Evolutionary conservation across 2,888 invertebrate genomes (phyloP).

Genomic region (Dysmachus trigonus): DNA sequence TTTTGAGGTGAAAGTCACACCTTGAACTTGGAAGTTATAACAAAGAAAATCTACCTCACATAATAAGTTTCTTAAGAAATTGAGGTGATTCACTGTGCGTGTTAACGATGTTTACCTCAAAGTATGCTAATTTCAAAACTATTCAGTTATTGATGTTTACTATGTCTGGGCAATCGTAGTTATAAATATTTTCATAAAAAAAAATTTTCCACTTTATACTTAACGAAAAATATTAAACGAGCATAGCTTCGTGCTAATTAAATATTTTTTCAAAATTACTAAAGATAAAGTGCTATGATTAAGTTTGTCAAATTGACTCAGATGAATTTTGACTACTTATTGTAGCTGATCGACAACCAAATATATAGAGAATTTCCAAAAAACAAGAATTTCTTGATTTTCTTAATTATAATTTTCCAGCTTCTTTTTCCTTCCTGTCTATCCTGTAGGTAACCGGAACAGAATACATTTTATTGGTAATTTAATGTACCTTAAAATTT

Average conservation of each 20-base stretch:
- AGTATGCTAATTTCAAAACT: background rate
- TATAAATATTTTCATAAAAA: background rate
- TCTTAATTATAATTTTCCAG: background rate
- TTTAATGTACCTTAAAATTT: too few relatives aligned
- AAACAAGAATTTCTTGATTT: background rate
- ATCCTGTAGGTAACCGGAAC: background rate
- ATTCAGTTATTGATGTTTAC: background rate
- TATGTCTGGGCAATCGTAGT: background rate
- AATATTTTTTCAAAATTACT: background rate
- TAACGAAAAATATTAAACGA: background rate
- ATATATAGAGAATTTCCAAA: background rate
- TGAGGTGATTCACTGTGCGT: background rate
- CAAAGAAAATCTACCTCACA: background rate
- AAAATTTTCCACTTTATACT: background rate
- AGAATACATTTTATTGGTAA: background rate
- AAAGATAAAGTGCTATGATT: background rate
- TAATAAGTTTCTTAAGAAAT: background rate
- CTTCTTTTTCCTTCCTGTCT: background rate
- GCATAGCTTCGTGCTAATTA: background rate
- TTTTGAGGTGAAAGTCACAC: background rate
- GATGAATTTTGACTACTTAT: too few relatives aligned
- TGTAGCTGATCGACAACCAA: background rate
- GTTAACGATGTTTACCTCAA: background rate
- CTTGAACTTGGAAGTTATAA: background rate
- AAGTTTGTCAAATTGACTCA: background rate